Conservation (phyloP, 2,888 invertebrate genomes). For the Latrodectus hesperus region DNA sequence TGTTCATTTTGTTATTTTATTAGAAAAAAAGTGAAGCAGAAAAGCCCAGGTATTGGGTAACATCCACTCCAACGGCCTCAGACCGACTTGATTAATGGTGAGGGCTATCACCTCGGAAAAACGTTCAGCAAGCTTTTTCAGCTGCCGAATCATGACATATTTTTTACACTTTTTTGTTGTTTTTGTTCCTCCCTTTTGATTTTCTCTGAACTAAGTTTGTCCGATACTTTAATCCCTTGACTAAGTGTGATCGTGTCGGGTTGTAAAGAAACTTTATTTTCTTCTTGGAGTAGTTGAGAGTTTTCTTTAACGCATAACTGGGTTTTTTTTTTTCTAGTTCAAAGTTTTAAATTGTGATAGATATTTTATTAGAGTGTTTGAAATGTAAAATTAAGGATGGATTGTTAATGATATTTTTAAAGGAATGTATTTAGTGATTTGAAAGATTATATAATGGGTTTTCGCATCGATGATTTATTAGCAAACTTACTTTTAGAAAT, state of each 20-base stretch:
- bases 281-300: not conserved
- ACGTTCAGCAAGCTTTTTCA: slow-evolving; percentile 8
- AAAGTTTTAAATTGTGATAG: no score
- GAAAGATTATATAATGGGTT: no score
- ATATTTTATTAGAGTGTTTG: no score
- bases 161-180: not conserved
- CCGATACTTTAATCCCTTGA: slow-evolving; percentile 14
- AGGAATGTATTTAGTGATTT: no score
- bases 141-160: not conserved
- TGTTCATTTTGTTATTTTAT: not conserved
- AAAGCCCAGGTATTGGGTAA: slow-evolving; percentile 12
- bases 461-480: no score
- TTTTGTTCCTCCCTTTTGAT: not conserved
- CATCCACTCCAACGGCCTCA: not conserved
- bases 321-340: no score
- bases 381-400: no score
- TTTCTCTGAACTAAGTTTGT: slow-evolving; percentile 15
- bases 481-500: no score
- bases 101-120: not conserved
- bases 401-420: no score
- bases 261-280: not conserved
- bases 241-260: slow-evolving; percentile 8
- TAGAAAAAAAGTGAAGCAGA: slow-evolving; percentile 7
- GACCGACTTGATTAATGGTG: slow-evolving; percentile 8
- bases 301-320: not conserved